Percentiles rank a stretch among this genome's conserved stretches.
phyloP scores from a whole-genome alignment of 2,113 vertebrate genomes.

The Monarcha castaneiventris region DNA sequence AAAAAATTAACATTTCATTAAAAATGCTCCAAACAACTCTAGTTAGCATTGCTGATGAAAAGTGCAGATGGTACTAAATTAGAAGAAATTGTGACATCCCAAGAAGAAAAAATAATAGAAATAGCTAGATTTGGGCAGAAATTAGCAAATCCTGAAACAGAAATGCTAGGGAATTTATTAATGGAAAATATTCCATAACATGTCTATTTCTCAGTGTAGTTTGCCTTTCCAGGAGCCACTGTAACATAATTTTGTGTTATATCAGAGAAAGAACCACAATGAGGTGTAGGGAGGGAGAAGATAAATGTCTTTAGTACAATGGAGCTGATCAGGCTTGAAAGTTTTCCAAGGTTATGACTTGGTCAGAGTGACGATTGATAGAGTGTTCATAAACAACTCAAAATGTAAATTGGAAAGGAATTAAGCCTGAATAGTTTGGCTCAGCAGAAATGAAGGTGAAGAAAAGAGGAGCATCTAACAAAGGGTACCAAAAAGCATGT shows the following conservation, averaged over 20 bases:
- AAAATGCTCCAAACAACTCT: slow-evolving; percentile 18
- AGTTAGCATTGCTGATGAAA: slow-evolving; percentile 36
- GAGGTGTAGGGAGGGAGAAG: not conserved
- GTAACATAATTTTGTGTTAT: not conserved
- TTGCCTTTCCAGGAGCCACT: not conserved
- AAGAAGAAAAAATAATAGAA: not conserved
- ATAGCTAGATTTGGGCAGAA: not conserved
- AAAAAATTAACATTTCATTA: slow-evolving; percentile 38
- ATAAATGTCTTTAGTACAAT: not conserved
- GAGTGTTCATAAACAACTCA: not conserved
- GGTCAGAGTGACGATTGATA: not conserved
- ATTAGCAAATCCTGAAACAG: not conserved
- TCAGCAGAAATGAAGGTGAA: not conserved
- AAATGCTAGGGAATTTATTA: not conserved
- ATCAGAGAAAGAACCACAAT: not conserved
- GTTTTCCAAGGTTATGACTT: not conserved
- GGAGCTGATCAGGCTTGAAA: not conserved
- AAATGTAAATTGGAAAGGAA: not conserved
- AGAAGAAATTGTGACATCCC: slow-evolving; percentile 5
- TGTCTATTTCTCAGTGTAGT: not conserved
- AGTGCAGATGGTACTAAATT: slow-evolving; percentile 56
- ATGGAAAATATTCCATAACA: not conserved
- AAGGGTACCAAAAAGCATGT: not conserved
- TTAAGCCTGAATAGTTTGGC: not conserved
- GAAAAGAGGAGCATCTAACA: not conserved